Conservation (phyloP, 2,113 vertebrate genomes). For the Pterocles burchelli region DNA sequence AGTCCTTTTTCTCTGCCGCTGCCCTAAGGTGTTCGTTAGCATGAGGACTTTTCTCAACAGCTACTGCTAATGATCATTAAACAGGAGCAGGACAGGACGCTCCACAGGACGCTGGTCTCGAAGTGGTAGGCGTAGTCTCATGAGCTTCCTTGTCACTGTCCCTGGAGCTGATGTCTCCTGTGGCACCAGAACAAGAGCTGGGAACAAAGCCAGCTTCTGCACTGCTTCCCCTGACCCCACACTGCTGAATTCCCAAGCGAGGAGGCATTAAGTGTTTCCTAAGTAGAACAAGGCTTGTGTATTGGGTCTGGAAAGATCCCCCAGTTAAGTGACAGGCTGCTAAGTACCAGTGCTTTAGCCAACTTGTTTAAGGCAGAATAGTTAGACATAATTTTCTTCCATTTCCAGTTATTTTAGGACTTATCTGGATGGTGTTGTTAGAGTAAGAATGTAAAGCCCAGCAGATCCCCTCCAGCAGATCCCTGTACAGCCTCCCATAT, state of each 20-base stretch:
- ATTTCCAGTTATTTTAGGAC: not conserved
- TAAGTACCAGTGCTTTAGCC: not conserved
- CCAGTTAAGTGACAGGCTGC: not conserved
- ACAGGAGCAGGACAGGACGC: not conserved
- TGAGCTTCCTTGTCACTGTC: not conserved
- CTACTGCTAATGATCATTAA: not conserved
- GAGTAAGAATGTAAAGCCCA: not conserved
- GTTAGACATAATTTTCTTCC: not conserved
- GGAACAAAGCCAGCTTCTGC: not conserved
- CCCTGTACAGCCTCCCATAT: rapidly evolving
- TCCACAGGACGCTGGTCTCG: not conserved
- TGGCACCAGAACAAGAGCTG: not conserved
- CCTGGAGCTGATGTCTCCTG: not conserved
- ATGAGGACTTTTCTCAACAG: not conserved
- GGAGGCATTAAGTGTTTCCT: not conserved
- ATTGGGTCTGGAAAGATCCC: not conserved
- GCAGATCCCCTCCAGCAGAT: not conserved
- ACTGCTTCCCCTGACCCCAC: not conserved
- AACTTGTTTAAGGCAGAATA: not conserved
- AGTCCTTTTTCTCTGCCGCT: not conserved
- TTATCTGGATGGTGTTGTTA: not conserved
- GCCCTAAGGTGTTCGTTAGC: not conserved
- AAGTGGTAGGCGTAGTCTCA: not conserved
- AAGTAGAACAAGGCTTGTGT: not conserved
- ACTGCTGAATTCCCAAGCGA: not conserved